Percentiles rank a stretch among this genome's conserved stretches.
These are phyloP conservation scores for Bovichtus diacanthus DNA, from an alignment of 2,797 vertebrate species.

Conservation along the genomic window DNA sequence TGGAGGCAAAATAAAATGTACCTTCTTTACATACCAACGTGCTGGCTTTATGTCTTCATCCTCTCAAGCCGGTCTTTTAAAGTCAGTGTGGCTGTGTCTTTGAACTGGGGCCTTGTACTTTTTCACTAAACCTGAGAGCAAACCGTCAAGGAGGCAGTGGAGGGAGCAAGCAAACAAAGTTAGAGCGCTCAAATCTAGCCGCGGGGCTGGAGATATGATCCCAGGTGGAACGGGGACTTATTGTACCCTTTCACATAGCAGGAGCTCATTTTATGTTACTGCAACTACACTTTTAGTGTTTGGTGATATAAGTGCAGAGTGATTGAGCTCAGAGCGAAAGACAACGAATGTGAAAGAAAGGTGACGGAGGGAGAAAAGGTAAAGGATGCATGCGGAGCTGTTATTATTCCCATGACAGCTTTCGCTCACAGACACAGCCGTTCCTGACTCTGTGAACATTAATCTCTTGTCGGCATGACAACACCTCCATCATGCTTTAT, in stretches of 20 bases:
- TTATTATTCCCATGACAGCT: constrained; percentile 9
- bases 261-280: constrained; percentile 31
- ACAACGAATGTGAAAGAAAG: neutral
- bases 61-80: constrained; percentile 28
- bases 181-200: constrained; percentile 37
- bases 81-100: constrained; percentile 10
- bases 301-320: neutral
- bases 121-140: neutral
- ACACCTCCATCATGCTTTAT: constrained; percentile 43
- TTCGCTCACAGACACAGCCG: neutral
- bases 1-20: neutral
- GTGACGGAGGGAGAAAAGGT: neutral
- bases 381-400: neutral
- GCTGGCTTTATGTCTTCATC: constrained; percentile 14
- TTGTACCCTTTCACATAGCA: constrained; percentile 2
- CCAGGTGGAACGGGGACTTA: constrained; percentile 13
- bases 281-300: constrained; percentile 10
- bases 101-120: constrained; percentile 22
- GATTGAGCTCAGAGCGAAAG: neutral
- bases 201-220: constrained; percentile 18
- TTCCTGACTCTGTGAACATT: constrained; percentile 21
- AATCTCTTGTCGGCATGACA: constrained; percentile 47
- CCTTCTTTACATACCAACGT: neutral
- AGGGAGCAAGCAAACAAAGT: constrained; percentile 29
- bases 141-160: neutral